Percentiles rank a stretch among this genome's conserved stretches.
Conservation (phyloP, 2,888 invertebrate species). For the Gortyna flavago region DNA sequence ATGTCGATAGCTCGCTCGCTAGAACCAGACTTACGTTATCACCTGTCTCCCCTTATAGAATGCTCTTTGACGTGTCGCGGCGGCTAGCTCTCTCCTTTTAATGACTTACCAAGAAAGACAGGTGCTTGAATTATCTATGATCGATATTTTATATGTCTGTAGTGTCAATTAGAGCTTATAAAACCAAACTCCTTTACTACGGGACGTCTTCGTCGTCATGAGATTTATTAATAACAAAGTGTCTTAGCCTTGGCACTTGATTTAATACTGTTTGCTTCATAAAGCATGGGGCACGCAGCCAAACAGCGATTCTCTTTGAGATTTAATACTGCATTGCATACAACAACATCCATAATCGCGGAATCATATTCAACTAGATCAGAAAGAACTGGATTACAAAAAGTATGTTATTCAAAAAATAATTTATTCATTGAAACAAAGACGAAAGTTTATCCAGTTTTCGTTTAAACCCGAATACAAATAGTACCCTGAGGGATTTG, state of each 20-base stretch:
- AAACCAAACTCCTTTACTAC: constrained; percentile 8
- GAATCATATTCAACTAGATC: constrained; percentile 19
- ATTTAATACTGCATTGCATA: constrained; percentile 12
- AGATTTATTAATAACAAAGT: constrained; percentile 57
- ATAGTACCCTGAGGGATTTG: constrained; percentile 17
- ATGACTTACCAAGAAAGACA: constrained; percentile 75
- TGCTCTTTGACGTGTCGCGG: constrained; percentile 71
- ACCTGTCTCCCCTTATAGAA: constrained; percentile 79
- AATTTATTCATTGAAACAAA: constrained; percentile 23
- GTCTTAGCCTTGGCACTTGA: constrained; percentile 70
- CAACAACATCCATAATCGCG: constrained; percentile 15
- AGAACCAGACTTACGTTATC: constrained; percentile 79
- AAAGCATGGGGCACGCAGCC: constrained; percentile 64
- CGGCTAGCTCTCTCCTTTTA: constrained; percentile 82
- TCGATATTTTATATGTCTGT: constrained; percentile 35
- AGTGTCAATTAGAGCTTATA: constrained; percentile 6
- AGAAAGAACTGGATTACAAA: constrained; percentile 9
- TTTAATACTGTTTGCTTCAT: constrained; percentile 61
- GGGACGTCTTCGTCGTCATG: constrained; percentile 41
- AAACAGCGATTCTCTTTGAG: constrained; percentile 51
- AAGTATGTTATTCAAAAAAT: constrained; percentile 27
- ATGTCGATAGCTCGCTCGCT: constrained; percentile 66
- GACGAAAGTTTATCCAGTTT: constrained; percentile 9
- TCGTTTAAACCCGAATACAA: constrained; percentile 14
- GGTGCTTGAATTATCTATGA: constrained; percentile 47